A percentile compares a stretch with the other conserved stretches of the same genome.
phyloP scores from a whole-genome alignment of 2,113 vertebrate genomes.

The Egretta garzetta region DNA sequence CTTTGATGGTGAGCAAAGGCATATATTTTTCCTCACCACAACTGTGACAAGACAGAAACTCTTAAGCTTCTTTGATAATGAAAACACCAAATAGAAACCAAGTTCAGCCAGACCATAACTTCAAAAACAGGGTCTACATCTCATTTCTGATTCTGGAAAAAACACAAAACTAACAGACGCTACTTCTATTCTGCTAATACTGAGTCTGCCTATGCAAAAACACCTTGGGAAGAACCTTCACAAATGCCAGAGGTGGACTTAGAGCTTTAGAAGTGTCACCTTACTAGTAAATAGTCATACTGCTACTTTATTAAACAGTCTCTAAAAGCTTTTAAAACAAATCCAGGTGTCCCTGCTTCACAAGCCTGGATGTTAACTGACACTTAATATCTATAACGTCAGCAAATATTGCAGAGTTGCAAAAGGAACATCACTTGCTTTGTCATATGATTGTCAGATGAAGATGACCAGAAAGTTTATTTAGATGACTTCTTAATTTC shows the following conservation, averaged over 20 bases:
- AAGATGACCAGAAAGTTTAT: not conserved
- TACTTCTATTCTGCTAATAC: not conserved
- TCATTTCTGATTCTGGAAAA: not conserved
- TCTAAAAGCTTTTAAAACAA: not conserved
- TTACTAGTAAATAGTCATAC: not conserved
- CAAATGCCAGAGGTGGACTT: not conserved
- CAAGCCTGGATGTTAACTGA: not conserved
- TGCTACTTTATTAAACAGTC: not conserved
- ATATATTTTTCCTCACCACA: not conserved
- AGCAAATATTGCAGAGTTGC: not conserved
- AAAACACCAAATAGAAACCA: not conserved
- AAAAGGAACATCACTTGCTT: not conserved
- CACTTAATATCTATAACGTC: not conserved
- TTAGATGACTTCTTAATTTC: not conserved
- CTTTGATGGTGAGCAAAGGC: not conserved
- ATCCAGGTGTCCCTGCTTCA: not conserved
- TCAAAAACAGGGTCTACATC: not conserved
- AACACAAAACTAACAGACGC: not conserved
- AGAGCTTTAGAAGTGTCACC: not conserved
- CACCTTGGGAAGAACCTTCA: not conserved
- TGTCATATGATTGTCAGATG: not conserved
- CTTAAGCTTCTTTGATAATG: not conserved
- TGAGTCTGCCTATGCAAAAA: not conserved
- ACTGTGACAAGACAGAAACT: not conserved
- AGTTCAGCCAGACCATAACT: not conserved